Evolutionary conservation across 2,888 invertebrate genomes (phyloP), one percentile per base, ranked within the genome.

Genomic region (Cryptocephalus primarius): DNA sequence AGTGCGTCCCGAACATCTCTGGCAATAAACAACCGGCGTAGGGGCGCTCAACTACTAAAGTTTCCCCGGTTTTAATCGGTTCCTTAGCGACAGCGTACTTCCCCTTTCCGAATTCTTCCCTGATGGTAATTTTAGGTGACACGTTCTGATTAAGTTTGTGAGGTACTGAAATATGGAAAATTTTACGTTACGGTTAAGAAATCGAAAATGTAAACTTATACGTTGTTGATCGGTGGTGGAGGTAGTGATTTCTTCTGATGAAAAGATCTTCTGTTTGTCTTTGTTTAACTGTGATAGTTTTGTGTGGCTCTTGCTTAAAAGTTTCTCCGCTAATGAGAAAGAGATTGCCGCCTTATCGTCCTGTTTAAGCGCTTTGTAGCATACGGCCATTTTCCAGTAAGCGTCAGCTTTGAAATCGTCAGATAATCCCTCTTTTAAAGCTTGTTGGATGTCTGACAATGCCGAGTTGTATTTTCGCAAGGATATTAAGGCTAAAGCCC

Each of bases 1-100:
- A 90, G 64, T 88, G 85, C 1, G 84, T 81, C 2, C 88, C 88
- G 62, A 80, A 85, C 65, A 75, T 81, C 55, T 82, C 82, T 0
- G 85, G 78, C 10, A 85, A 68, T 1, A 90, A 72, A 57, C 83
- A 85, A 0, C 87, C 80, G 0, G 83, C 85, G 55, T 82, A 80
- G 0, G 90, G 85, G 33, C 73, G 69, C 65, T 90, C 89, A 1
- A 78, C 75, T 1, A 86, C 72, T 10, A 91, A 66, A 0, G 80
- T 77, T 61, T 88, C 86, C 0, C 89, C 89, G 0, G 85, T 78
- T 51, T 72, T 71, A 34, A 86, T 75, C 1, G 70, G 61, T 9
- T 73, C 70, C 43, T 72, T 74, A 4, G 89, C 85, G 1, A 83
- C 77, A 1, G 82, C 78, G 60, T 78, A 85, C 31, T 85, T 77